Evolutionary conservation across 2,888 invertebrate species (phyloP).

Genomic region (Drosophila limbata): DNA sequence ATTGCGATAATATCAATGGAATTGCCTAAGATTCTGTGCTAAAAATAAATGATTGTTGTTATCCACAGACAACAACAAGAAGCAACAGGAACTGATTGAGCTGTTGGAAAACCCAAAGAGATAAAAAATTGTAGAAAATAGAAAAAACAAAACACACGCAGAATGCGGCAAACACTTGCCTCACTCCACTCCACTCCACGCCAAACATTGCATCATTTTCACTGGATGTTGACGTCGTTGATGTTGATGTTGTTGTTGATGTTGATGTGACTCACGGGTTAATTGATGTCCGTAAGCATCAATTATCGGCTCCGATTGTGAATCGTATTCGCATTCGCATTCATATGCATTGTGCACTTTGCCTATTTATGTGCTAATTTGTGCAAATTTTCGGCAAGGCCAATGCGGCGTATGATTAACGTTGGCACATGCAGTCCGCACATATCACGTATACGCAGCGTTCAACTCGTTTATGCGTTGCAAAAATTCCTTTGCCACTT

Average conservation of each 20-base stretch:
- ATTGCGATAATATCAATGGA: neutral
- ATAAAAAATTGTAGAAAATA: neutral
- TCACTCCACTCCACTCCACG: too few species aligned
- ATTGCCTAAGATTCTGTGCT: conserved; percentile 2
- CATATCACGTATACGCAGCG: conserved; percentile 59
- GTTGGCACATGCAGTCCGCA: conserved; percentile 21
- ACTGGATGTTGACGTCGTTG: conserved; percentile 3
- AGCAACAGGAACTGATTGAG: conserved; percentile 60
- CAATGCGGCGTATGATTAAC: conserved; percentile 61
- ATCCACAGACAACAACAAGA: conserved; percentile 9
- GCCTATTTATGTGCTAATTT: conserved; percentile 58
- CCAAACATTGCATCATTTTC: conserved; percentile 14
- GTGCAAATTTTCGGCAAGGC: conserved; percentile 63
- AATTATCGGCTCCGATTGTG: conserved; percentile 54
- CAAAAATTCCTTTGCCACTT: conserved; percentile 67
- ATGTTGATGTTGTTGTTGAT: neutral
- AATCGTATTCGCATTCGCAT: conserved; percentile 17
- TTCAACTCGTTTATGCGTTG: conserved; percentile 26
- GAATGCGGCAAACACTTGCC: conserved; percentile 34
- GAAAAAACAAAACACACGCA: conserved; percentile 8
- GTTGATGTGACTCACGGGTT: conserved; percentile 45
- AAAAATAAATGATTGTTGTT: conserved; percentile 6
- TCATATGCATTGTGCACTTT: conserved; percentile 16
- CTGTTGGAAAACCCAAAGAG: conserved; percentile 60
- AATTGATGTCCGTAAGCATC: conserved; percentile 56